Percentiles rank a stretch among this genome's conserved stretches.
These are phyloP conservation scores for Scolopax bukidnonensis DNA, from an alignment of 2,797 vertebrate species.

Conservation along the genomic window DNA sequence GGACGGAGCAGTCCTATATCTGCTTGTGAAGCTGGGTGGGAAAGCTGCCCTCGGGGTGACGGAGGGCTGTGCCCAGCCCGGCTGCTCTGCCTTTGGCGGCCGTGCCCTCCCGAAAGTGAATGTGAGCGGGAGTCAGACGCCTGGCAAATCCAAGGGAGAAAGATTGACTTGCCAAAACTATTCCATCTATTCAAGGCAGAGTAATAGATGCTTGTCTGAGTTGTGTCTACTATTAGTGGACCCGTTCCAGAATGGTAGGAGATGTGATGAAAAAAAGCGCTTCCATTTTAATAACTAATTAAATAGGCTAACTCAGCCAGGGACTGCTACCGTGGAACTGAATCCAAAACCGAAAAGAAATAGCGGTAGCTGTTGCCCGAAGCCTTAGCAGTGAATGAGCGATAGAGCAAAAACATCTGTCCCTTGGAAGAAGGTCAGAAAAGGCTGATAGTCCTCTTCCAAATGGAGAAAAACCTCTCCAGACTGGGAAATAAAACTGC, in stretches of 20 bases:
- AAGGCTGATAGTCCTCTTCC: slow-evolving; percentile 19
- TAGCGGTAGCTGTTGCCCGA: background rate
- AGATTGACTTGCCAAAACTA: slow-evolving; percentile 20
- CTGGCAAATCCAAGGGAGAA: slow-evolving; percentile 8
- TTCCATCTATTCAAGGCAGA: background rate
- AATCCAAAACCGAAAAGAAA: slow-evolving; percentile 23
- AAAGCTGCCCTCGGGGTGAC: fast-evolving
- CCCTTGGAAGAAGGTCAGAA: slow-evolving; percentile 42
- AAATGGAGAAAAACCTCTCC: slow-evolving; percentile 5
- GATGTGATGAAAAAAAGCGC: background rate
- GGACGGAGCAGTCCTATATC: background rate
- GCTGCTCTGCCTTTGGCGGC: background rate
- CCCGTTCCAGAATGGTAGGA: slow-evolving; percentile 38
- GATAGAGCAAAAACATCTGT: slow-evolving; percentile 27
- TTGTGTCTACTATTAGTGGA: slow-evolving; percentile 46
- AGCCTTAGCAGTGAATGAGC: background rate
- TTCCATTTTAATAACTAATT: slow-evolving; percentile 58
- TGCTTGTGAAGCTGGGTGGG: background rate
- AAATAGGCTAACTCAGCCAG: slow-evolving; percentile 34
- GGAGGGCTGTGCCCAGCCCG: background rate
- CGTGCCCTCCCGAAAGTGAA: background rate
- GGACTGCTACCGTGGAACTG: background rate
- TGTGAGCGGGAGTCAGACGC: background rate
- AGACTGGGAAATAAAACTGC: background rate
- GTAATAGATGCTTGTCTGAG: slow-evolving; percentile 15